Conservation (phyloP, 2,888 invertebrate genomes). For the Diploptera punctata region DNA sequence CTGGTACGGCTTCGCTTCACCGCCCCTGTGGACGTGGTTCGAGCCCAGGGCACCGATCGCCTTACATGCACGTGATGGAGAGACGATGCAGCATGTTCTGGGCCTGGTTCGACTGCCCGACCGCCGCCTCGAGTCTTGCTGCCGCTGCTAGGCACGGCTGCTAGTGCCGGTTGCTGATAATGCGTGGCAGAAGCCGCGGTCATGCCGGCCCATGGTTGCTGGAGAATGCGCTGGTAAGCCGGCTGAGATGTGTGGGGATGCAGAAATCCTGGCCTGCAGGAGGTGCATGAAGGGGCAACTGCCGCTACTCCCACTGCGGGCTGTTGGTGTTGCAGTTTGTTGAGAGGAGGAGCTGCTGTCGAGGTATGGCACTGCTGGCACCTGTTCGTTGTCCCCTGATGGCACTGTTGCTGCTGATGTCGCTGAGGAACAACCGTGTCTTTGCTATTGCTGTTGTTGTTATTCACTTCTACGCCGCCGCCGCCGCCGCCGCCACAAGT, state of each 20-base stretch:
- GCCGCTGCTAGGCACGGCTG: slow-evolving; percentile 25
- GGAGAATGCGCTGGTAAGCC: slow-evolving; percentile 35
- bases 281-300: slow-evolving; percentile 25
- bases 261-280: slow-evolving; percentile 26
- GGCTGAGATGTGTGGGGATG: slow-evolving; percentile 21
- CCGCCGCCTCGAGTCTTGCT: slow-evolving; percentile 23
- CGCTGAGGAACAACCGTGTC: too few species aligned
- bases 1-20: slow-evolving; percentile 36
- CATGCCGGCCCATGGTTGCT: slow-evolving; percentile 41
- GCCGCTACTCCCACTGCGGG: slow-evolving; percentile 38
- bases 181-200: slow-evolving; percentile 30
- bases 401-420: background rate
- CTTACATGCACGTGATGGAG: slow-evolving; percentile 46
- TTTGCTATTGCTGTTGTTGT: slow-evolving; percentile 13
- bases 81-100: slow-evolving; percentile 47
- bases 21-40: slow-evolving; percentile 23
- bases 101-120: slow-evolving; percentile 47
- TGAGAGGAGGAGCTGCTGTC: background rate
- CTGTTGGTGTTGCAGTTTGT: slow-evolving; percentile 33
- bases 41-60: slow-evolving; percentile 17
- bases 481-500: too few species aligned
- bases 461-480: slow-evolving; percentile 26
- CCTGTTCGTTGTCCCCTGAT: background rate
- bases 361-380: slow-evolving; percentile 8
- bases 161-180: slow-evolving; percentile 28